Percentiles rank a stretch among this genome's conserved stretches.
Evolutionary conservation across 35 echinoderm and acorn worm species (phyloP).

Genomic region (Diadema setosum): DNA sequence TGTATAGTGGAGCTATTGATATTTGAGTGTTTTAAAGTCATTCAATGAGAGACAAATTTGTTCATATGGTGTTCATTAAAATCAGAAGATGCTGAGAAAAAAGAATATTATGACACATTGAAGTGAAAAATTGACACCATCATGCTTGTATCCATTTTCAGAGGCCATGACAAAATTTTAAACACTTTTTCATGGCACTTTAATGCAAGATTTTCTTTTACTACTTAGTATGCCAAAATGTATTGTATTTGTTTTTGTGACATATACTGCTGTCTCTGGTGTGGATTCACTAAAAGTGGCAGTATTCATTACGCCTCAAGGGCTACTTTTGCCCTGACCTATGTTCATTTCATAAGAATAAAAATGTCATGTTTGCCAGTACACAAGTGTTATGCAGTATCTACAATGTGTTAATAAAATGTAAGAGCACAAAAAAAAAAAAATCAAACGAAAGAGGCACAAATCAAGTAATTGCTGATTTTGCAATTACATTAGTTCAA

Average conservation of each 20-base stretch:
- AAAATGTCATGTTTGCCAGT: not conserved
- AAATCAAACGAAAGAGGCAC: too few species aligned
- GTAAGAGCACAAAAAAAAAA: not conserved
- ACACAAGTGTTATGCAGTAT: not conserved
- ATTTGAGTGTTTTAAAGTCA: not conserved
- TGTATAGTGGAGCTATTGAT: not conserved
- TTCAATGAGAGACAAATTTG: not conserved
- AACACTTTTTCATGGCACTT: too few species aligned
- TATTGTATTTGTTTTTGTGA: not conserved
- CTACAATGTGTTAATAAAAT: not conserved
- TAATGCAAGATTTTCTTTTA: too few species aligned
- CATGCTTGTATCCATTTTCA: too few species aligned
- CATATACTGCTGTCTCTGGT: not conserved
- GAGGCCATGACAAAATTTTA: too few species aligned
- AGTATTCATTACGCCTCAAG: not conserved
- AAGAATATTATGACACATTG: not conserved
- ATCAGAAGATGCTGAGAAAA: not conserved
- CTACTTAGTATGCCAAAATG: too few species aligned
- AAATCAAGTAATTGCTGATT: too few species aligned
- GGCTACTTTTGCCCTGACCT: not conserved
- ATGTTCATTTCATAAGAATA: not conserved
- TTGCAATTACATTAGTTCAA: too few species aligned
- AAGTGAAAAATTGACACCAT: too few species aligned
- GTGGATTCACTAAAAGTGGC: not conserved
- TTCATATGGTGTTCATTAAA: not conserved